phyloP scores from a whole-genome alignment of 2,888 invertebrate genomes.

The Candidula unifasciata region DNA sequence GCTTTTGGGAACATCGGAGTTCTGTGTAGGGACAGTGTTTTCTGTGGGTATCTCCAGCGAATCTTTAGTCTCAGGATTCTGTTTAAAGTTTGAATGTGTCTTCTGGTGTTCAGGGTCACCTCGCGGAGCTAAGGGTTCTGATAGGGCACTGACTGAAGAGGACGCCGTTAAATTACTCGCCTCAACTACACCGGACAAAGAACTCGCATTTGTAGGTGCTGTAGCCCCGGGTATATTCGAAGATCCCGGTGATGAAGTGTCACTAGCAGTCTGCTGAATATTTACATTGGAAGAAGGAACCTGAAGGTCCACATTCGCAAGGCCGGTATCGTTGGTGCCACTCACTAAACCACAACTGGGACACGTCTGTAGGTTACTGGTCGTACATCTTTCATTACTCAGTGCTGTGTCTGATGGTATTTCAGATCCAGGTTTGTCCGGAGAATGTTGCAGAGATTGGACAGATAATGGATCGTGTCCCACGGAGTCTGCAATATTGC shows the following conservation, averaged over 20 bases:
- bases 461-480: not conserved
- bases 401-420: not conserved
- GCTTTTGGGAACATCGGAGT: not conserved
- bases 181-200: not conserved
- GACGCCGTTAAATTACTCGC: not conserved
- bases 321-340: no score
- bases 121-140: no score
- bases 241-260: not conserved
- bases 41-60: not conserved
- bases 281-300: conserved; percentile 2
- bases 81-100: not conserved
- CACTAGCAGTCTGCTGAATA: not conserved
- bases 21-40: no score
- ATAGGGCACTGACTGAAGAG: not conserved
- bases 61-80: not conserved
- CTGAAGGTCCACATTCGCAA: not conserved
- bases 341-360: not conserved
- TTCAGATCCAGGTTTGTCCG: not conserved
- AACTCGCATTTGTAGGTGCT: not conserved
- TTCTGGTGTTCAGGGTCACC: not conserved
- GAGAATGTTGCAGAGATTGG: not conserved
- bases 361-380: not conserved
- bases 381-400: not conserved
- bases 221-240: not conserved
- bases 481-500: not conserved